A percentile compares a stretch with the other conserved stretches of the same genome.
Evolutionary conservation across 1,140 invertebrate genomes (phyloP).

Genomic region (Melanaphis sacchari): DNA sequence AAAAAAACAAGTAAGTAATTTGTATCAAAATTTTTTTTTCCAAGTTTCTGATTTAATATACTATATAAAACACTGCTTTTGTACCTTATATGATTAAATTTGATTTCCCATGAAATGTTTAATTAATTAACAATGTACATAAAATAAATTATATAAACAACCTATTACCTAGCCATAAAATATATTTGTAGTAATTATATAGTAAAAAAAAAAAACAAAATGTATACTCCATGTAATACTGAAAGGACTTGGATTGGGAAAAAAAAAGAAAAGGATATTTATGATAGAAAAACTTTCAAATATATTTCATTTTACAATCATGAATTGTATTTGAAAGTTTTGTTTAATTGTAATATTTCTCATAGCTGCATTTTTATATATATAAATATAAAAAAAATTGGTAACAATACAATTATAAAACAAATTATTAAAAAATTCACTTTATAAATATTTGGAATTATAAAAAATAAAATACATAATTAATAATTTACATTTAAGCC

Average conservation of each 20-base stretch:
- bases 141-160: constrained; percentile 33
- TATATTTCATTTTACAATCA: constrained; percentile 15
- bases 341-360: constrained; percentile 5
- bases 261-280: constrained; percentile 19
- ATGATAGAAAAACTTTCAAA: constrained; percentile 31
- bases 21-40: constrained; percentile 13
- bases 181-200: constrained; percentile 21
- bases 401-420: constrained; percentile 5
- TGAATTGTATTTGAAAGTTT: constrained; percentile 51
- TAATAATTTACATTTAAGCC: background rate
- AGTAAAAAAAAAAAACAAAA: constrained; percentile 28
- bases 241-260: background rate
- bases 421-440: background rate
- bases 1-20: constrained; percentile 32
- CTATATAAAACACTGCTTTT: constrained; percentile 18
- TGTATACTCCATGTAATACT: background rate
- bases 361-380: constrained; percentile 47
- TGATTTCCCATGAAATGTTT: constrained; percentile 22
- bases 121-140: constrained; percentile 42
- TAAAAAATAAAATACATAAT: constrained; percentile 33
- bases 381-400: background rate
- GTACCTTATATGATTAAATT: constrained; percentile 14
- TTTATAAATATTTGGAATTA: background rate
- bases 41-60: constrained; percentile 8
- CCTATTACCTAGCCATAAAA: background rate